These are phyloP conservation scores for Geodia barretti DNA, from an alignment of 37 sponge, comb jelly and placozoan genomes.

Conservation along the genomic window DNA sequence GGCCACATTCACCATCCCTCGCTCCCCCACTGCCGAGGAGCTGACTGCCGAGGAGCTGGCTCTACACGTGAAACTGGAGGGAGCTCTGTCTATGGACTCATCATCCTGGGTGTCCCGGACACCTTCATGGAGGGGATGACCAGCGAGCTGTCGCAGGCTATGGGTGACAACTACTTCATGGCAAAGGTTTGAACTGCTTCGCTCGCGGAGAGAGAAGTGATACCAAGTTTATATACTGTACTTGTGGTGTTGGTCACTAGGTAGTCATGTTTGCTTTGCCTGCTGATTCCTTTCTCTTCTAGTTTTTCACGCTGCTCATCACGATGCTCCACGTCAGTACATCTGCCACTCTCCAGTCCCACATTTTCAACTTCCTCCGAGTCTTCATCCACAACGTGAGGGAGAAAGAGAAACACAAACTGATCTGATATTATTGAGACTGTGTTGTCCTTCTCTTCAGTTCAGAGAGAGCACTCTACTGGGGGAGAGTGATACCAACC, in stretches of 20 bases:
- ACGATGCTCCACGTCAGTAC: conserved; percentile 68
- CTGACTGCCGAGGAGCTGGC: conserved; percentile 33
- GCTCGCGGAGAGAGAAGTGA: not conserved
- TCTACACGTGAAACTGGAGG: conserved; percentile 14
- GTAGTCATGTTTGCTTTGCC: no score
- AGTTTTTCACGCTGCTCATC: conserved; percentile 69
- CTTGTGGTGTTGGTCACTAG: no score
- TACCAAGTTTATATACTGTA: not conserved
- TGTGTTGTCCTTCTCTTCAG: conserved; percentile 1
- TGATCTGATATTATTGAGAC: not conserved
- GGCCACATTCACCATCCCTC: not conserved
- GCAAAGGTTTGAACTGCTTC: conserved; percentile 49
- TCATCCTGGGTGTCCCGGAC: conserved; percentile 73
- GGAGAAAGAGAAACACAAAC: not conserved
- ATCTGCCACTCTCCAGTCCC: conserved; percentile 52
- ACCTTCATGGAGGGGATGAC: conserved; percentile 32
- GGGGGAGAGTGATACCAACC: conserved; percentile 53
- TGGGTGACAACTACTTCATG: conserved; percentile 81
- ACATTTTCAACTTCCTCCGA: conserved; percentile 68
- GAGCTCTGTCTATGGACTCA: conserved; percentile 70
- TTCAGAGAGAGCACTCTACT: conserved; percentile 23
- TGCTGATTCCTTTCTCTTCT: not conserved
- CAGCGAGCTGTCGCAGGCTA: conserved; percentile 42
- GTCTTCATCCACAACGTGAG: conserved; percentile 76
- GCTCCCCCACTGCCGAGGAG: not conserved